phyloP scores from a whole-genome alignment of 1,140 invertebrate species.

The Hydropsyche tenuis region DNA sequence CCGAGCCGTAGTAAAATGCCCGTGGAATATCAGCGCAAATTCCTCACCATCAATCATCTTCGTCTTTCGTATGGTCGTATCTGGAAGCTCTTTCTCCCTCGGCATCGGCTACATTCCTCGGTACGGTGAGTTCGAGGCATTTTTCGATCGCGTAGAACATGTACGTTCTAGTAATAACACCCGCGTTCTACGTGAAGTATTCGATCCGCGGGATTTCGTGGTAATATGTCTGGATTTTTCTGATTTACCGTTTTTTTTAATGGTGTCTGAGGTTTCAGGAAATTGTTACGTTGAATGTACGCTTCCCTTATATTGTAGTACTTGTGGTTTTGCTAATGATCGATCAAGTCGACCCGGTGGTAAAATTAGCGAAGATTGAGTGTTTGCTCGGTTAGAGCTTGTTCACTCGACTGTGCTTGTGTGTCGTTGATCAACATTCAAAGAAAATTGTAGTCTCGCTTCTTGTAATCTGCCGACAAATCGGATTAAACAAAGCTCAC shows the following conservation, averaged over 20 bases:
- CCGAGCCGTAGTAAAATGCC: conserved; percentile 5
- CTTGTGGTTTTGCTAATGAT: too few species aligned
- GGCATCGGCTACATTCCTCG: not conserved
- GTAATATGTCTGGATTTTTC: too few species aligned
- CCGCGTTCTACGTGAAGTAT: too few species aligned
- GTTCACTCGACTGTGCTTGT: not conserved
- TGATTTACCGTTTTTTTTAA: too few species aligned
- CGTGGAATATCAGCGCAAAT: conserved; percentile 12
- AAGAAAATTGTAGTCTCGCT: not conserved
- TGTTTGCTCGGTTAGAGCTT: too few species aligned
- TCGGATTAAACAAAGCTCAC: conserved; percentile 29
- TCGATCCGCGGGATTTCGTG: too few species aligned
- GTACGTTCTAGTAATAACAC: too few species aligned
- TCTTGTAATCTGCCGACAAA: conserved; percentile 23
- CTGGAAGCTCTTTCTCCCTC: not conserved
- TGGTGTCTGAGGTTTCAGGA: too few species aligned
- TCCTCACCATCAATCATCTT: conserved; percentile 18
- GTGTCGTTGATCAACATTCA: conserved; percentile 17
- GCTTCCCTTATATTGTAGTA: too few species aligned
- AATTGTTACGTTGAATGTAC: too few species aligned
- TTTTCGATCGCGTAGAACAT: conserved; percentile 13
- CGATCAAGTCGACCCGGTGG: too few species aligned
- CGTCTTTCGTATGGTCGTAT: not conserved
- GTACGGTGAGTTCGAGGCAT: conserved; percentile 1
- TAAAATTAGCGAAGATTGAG: too few species aligned